phyloP scores from a whole-genome alignment of 2,888 invertebrate species.

The Timema cristinae region DNA sequence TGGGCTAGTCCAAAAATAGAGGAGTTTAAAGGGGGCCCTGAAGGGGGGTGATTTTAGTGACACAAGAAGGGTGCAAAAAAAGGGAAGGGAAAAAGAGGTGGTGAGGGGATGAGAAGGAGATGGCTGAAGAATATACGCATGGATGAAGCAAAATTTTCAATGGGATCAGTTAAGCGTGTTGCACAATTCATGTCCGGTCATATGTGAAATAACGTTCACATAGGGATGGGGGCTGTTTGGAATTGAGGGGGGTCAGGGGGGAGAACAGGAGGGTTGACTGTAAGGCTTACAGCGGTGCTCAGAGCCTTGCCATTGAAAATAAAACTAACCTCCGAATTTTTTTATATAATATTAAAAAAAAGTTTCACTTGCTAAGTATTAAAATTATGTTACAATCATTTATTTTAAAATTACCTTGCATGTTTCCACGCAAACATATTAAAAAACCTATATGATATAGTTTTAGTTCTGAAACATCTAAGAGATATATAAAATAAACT shows the following conservation, averaged over 20 bases:
- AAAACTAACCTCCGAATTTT: too few relatives aligned
- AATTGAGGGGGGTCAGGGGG: conserved; percentile 22
- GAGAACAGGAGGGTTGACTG: conserved; percentile 20
- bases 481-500: too few relatives aligned
- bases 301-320: too few relatives aligned
- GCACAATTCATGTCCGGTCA: conserved; percentile 61
- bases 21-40: background rate
- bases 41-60: conserved; percentile 12
- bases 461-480: too few relatives aligned
- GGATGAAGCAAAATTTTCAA: conserved; percentile 41
- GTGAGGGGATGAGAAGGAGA: conserved; percentile 22
- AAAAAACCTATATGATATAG: too few relatives aligned
- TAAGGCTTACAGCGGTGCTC: background rate
- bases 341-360: too few relatives aligned
- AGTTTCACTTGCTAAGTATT: too few relatives aligned
- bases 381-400: too few relatives aligned
- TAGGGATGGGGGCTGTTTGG: conserved; percentile 21
- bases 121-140: conserved; percentile 25
- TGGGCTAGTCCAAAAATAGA: background rate
- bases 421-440: too few relatives aligned
- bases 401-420: too few relatives aligned
- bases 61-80: background rate
- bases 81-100: conserved; percentile 9
- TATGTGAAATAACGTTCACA: conserved; percentile 53
- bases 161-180: conserved; percentile 62